Evolutionary conservation across 1,140 invertebrate genomes (phyloP).

Genomic region (Tetramorium simillimum): DNA sequence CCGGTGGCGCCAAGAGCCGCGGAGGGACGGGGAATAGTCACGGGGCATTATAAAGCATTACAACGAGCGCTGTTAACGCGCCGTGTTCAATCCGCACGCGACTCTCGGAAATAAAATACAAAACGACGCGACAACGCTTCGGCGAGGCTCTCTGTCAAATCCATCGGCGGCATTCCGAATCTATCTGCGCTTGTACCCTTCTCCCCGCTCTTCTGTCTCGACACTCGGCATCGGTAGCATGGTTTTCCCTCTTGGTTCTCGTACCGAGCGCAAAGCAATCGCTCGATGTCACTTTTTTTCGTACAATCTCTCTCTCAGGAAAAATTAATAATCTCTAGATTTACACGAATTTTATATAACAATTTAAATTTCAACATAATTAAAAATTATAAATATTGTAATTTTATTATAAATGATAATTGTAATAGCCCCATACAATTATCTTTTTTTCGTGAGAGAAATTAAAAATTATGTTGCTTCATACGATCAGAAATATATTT

Average conservation of each 20-base stretch:
- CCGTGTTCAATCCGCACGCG: slow-evolving; percentile 83
- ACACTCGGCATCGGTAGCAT: not conserved
- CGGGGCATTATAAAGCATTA: slow-evolving; percentile 84
- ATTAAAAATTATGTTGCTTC: not conserved
- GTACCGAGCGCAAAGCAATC: slow-evolving; percentile 8
- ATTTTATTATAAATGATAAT: not conserved
- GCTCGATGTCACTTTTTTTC: not conserved
- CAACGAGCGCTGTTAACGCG: slow-evolving; percentile 84
- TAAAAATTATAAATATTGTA: not conserved
- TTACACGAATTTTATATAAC: not conserved
- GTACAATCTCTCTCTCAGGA: not conserved
- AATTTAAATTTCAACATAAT: not conserved
- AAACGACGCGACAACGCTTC: slow-evolving; percentile 81
- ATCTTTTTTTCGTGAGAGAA: not conserved
- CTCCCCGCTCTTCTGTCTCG: slow-evolving; percentile 41
- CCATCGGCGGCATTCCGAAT: slow-evolving; percentile 76
- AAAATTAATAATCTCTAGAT: not conserved
- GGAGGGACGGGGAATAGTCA: slow-evolving; percentile 57
- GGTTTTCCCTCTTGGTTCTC: slow-evolving; percentile 9
- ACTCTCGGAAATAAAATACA: slow-evolving; percentile 82
- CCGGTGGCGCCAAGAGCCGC: slow-evolving; percentile 31
- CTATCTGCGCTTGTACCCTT: slow-evolving; percentile 49
- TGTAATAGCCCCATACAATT: not conserved
- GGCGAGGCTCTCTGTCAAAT: slow-evolving; percentile 84
- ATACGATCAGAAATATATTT: not conserved